Evolutionary conservation across 2,888 invertebrate genomes (phyloP).

Genomic region (Onthophagus sagittarius): DNA sequence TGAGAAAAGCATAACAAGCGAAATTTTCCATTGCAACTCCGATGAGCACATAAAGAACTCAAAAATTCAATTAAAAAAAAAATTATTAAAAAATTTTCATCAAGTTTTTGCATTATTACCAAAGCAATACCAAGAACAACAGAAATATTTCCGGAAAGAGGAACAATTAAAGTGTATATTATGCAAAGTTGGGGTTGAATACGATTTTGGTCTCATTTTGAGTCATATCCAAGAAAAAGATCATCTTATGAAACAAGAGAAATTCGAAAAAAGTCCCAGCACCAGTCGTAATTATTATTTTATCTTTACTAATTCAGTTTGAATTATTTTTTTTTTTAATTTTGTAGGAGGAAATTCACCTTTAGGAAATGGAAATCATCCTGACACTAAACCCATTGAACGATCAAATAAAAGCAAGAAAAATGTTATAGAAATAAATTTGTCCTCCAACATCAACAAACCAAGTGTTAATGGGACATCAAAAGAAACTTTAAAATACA

Average conservation of each 20-base stretch:
- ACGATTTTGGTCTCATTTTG: slow-evolving; percentile 2
- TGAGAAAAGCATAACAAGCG: not conserved
- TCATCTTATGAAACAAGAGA: not conserved
- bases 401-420: too few species aligned
- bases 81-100: slow-evolving; percentile 11
- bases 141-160: slow-evolving; percentile 6
- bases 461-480: not conserved
- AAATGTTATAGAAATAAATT: too few species aligned
- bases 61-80: not conserved
- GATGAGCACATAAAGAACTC: not conserved
- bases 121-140: slow-evolving; percentile 10
- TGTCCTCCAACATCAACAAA: not conserved
- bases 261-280: not conserved
- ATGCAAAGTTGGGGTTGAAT: slow-evolving; percentile 2
- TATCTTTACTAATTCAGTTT: not conserved
- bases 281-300: not conserved
- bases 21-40: slow-evolving; percentile 14
- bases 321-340: not conserved
- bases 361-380: too few species aligned
- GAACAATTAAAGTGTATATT: slow-evolving; percentile 6
- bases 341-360: too few species aligned
- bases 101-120: slow-evolving; percentile 12
- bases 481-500: not conserved
- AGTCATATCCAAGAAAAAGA: slow-evolving; percentile 9
- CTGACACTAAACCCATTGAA: too few species aligned